Evolutionary conservation across 2,888 invertebrate genomes (phyloP), one percentile per base, ranked within the genome.

Genomic region (Carcina quercana): DNA sequence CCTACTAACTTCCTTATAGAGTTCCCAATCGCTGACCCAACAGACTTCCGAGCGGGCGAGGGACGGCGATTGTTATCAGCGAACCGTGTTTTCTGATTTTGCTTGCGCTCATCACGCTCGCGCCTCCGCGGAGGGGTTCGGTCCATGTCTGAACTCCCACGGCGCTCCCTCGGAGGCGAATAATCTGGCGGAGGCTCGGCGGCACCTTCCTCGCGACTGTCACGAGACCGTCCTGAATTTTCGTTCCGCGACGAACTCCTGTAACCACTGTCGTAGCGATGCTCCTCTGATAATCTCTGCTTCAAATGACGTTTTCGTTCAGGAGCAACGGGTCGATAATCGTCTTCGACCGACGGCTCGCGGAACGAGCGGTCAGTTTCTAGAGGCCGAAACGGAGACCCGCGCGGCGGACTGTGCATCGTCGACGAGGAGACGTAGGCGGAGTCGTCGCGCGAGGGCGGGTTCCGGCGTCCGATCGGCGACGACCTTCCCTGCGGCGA

Each of bases 1-100:
- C 92, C 93, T 11, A 94, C 93, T 41, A 94, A 71, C 70, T 93
- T 93, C 44, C 93, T 86, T 52, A 94, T 89, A 12, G 93, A 93
- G 59, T 94, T 93, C 29, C 93, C 93, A 59, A 91, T 90, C 38
- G 88, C 78, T 15, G 87, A 83, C 0, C 88, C 87, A 34, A 88
- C 84, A 0, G 87, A 86, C 40, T 85, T 78, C 30, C 78, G 64
- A 15, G 61, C 75, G 0, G 83, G 80, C 1, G 78, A 80, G 7
- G 74, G 72, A 34, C 74, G 71, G 21, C 76, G 64, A 3, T 66
- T 71, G 26, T 53, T 71, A 31, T 83, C 79, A 13, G 83, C 91
- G 59, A 92, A 92, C 27, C 91, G 83, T 0, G 92, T 92, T 55
- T 91, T 89, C 64, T 92, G 92, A 59, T 89, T 88, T 38, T 85